Percentiles rank a stretch among this genome's conserved stretches.
phyloP scores from a whole-genome alignment of 2,797 vertebrate species.

The Bovichtus variegatus region DNA sequence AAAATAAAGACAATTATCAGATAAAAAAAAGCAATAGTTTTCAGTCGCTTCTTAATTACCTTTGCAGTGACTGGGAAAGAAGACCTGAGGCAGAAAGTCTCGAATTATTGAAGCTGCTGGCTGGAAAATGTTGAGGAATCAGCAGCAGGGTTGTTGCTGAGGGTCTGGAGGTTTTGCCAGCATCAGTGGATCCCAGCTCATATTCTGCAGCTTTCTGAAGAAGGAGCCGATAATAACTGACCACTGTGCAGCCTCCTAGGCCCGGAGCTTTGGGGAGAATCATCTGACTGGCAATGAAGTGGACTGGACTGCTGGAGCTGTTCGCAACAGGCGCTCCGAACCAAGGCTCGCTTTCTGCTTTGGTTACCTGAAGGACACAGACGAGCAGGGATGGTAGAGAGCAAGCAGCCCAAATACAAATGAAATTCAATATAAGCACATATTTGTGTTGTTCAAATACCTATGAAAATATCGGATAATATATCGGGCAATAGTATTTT shows the following conservation, averaged over 20 bases:
- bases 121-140: conserved; percentile 28
- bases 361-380: conserved; percentile 56
- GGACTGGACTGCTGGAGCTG: conserved; percentile 31
- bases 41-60: conserved; percentile 53
- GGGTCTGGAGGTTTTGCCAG: conserved; percentile 9
- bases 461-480: no score
- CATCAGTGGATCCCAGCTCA: conserved; percentile 26
- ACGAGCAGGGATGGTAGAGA: conserved; percentile 4
- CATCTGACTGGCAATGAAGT: conserved; percentile 78
- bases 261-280: conserved; percentile 61
- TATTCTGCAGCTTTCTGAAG: conserved; percentile 66
- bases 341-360: conserved; percentile 54
- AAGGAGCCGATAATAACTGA: conserved; percentile 67
- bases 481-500: no score
- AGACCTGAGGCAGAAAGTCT: conserved; percentile 28
- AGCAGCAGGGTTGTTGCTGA: conserved; percentile 33
- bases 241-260: conserved; percentile 70
- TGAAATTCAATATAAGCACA: neutral
- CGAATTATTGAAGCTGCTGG: conserved; percentile 41
- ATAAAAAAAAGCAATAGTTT: neutral
- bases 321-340: neutral
- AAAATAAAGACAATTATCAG: neutral
- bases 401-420: neutral
- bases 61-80: conserved; percentile 43
- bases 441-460: neutral